A percentile compares a stretch with the other conserved stretches of the same genome.
Evolutionary conservation across 2,797 vertebrate species (phyloP).

Genomic region (Intellagama lesueurii): DNA sequence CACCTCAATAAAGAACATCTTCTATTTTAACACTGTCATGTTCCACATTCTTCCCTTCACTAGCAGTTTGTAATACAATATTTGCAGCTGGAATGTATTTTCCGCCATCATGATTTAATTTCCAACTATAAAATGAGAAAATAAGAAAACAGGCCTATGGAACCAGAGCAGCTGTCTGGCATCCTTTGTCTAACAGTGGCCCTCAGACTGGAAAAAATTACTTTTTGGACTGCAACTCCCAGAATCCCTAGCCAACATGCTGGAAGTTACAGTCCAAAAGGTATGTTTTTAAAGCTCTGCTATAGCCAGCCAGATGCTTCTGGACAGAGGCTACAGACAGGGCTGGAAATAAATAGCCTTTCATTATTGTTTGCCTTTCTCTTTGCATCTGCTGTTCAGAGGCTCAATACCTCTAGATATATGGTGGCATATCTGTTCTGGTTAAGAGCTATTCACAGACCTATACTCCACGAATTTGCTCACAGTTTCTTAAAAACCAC

Average conservation of each 20-base stretch:
- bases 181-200: neutral
- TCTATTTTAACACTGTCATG: neutral
- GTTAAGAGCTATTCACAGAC: too few relatives aligned
- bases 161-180: neutral
- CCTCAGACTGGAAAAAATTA: too few relatives aligned
- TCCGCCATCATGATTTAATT: neutral
- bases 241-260: too few relatives aligned
- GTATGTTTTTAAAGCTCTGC: too few relatives aligned
- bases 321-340: too few relatives aligned
- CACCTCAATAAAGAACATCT: neutral
- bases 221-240: too few relatives aligned
- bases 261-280: too few relatives aligned
- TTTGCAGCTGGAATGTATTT: neutral
- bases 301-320: neutral
- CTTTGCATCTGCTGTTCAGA: too few relatives aligned
- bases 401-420: too few relatives aligned
- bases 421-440: too few relatives aligned
- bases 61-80: neutral
- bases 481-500: neutral
- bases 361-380: neutral
- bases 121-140: conserved; percentile 12
- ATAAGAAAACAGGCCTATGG: neutral
- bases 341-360: neutral
- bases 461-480: neutral
- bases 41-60: neutral